phyloP scores from a whole-genome alignment of 2,113 vertebrate species.

The Desmodus rotundus region DNA sequence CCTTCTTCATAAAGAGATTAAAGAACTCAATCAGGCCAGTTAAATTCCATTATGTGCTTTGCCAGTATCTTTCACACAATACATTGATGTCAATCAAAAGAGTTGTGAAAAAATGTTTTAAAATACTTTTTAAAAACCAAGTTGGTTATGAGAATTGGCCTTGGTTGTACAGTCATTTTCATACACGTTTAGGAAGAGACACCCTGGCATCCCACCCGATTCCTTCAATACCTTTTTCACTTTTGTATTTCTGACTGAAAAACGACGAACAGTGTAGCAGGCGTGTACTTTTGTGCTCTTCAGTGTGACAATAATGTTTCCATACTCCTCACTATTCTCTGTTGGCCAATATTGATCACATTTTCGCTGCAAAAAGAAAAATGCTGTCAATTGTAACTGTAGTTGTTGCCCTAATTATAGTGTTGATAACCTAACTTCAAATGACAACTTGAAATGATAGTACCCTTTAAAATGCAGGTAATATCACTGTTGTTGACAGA shows the following conservation, averaged over 20 bases:
- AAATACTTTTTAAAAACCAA: not conserved
- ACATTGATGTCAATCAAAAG: not conserved
- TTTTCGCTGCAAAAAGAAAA: conserved; percentile 87
- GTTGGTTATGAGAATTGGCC: not conserved
- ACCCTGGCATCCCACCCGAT: not conserved
- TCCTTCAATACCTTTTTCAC: conserved; percentile 89
- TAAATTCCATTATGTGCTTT: not conserved
- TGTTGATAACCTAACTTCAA: not conserved
- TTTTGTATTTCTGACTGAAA: conserved; percentile 93
- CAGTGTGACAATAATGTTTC: conserved; percentile 93
- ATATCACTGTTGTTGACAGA: too few relatives aligned
- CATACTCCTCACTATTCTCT: conserved; percentile 96
- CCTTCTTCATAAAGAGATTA: not conserved
- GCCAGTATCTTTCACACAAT: not conserved
- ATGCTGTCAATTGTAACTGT: not conserved
- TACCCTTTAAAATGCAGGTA: not conserved
- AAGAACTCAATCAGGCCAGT: not conserved
- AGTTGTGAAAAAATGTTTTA: not conserved
- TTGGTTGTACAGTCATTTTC: not conserved
- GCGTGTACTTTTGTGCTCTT: conserved; percentile 96
- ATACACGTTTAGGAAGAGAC: not conserved
- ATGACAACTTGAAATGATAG: not conserved
- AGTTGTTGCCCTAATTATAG: not conserved
- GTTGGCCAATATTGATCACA: conserved; percentile 99
- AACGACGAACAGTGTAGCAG: conserved; percentile 95